Conservation (phyloP, 1,140 invertebrate genomes). For the Papilio xuthus region DNA sequence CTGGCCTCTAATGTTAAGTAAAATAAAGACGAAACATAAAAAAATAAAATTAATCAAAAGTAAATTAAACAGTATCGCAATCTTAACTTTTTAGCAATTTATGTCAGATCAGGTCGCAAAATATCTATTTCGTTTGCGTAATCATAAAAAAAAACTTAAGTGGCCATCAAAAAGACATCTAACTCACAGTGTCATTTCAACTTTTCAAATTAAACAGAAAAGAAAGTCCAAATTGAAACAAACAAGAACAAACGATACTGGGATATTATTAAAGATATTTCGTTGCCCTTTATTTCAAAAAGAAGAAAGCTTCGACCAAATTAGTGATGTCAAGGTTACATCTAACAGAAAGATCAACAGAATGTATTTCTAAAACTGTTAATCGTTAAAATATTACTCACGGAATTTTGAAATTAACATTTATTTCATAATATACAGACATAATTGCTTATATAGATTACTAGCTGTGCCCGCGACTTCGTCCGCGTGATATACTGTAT, state of each 20-base stretch:
- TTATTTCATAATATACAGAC: too few species aligned
- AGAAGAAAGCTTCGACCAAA: not conserved
- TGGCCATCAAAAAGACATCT: constrained; percentile 16
- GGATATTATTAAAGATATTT: not conserved
- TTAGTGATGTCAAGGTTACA: not conserved
- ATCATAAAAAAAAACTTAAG: constrained; percentile 26
- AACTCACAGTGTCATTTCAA: constrained; percentile 19
- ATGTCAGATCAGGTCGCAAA: not conserved
- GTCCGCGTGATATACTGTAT: too few species aligned
- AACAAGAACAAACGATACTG: constrained; percentile 18
- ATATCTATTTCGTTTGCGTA: not conserved
- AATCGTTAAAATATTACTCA: too few species aligned
- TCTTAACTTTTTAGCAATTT: not conserved
- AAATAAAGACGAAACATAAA: not conserved
- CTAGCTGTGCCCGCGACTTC: too few species aligned
- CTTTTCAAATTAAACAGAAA: constrained; percentile 25
- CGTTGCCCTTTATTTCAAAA: not conserved
- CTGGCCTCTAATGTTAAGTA: not conserved
- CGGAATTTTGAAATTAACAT: too few species aligned
- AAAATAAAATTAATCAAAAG: not conserved
- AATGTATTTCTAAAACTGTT: too few species aligned
- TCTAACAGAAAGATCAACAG: too few species aligned
- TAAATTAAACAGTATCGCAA: not conserved
- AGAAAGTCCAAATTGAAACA: constrained; percentile 10
- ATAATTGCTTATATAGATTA: too few species aligned